Evolutionary conservation across 2,888 invertebrate genomes (phyloP).

Genomic region (Melitaea athalia): DNA sequence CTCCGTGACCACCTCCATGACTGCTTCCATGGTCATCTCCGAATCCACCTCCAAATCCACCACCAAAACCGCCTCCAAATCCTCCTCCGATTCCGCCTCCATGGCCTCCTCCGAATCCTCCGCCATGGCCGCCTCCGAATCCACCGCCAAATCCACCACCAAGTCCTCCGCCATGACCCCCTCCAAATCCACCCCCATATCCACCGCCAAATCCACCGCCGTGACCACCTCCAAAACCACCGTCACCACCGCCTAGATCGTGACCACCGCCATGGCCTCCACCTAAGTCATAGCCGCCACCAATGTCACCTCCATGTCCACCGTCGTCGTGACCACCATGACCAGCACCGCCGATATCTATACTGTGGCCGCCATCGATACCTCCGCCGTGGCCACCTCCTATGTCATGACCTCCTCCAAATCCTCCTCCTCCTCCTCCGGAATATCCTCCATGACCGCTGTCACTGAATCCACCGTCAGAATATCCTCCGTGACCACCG

Average conservation of each 20-base stretch:
- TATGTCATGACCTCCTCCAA: conserved; percentile 42
- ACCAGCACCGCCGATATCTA: conserved; percentile 36
- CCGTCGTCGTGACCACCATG: conserved; percentile 46
- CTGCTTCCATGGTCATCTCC: conserved; percentile 16
- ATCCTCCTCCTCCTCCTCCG: conserved; percentile 22
- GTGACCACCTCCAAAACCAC: conserved; percentile 39
- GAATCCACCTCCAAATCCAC: conserved; percentile 9
- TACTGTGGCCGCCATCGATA: conserved; percentile 39
- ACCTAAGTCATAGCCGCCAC: conserved; percentile 44
- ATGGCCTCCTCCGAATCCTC: conserved; percentile 41
- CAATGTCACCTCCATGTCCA: conserved; percentile 46
- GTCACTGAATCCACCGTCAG: conserved; percentile 44
- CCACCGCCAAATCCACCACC: conserved; percentile 45
- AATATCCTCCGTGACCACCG: conserved; percentile 41
- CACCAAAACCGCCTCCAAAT: conserved; percentile 41
- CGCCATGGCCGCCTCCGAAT: conserved; percentile 45
- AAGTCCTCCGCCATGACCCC: conserved; percentile 45
- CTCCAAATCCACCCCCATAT: conserved; percentile 41
- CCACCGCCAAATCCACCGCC: conserved; percentile 35
- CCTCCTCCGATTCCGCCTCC: conserved; percentile 49
- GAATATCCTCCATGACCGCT: conserved; percentile 37
- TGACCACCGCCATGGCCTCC: conserved; percentile 46
- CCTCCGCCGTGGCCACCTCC: conserved; percentile 44
- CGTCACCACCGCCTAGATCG: conserved; percentile 43
- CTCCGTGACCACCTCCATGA: conserved; percentile 36